Base-by-base conservation (phyloP, 2,888 invertebrate species). In the Aleiodes leptofemur region DNA sequence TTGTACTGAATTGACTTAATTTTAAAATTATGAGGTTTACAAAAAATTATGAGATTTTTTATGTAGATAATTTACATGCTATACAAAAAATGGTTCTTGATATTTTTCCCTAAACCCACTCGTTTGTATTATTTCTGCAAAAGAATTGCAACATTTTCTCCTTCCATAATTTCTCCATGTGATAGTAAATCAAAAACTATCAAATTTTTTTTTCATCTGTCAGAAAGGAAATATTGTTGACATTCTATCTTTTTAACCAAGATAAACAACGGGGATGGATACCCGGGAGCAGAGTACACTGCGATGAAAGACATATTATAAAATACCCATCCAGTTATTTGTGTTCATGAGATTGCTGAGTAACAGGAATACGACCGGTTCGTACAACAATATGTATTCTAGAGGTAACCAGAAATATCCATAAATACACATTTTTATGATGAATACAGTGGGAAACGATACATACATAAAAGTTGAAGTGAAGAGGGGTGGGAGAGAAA, bases 391-490 rank as follows among this genome's bases (percentile, higher is more conserved):
- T 64, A 43, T 68, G 51, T 68, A 68, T 68, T 68, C 50, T 31
- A 51, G 64, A 48, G 43, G 23, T 16, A 51, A 16, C 68, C 31
- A 31, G n/a, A 48, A 8, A 68, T 51, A 29, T 68, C 50, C 51
- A 68, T 68, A 68, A 82, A 83, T 83, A 84, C 81, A 80, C 78
- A 82, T 83, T 82, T 82, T 82, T 83, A 82, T 83, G 84, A 84
- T 79, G 78, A 82, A 83, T 81, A 80, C 79, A 83, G 79, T 77
- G 57, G 68, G 50, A 66, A 78, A 80, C 72, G 69, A 69, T 68
- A 50, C 38, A 64, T 59, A 61, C 3, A 71, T 50, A 66, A 66
- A 50, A 66, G 11, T 68, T n/a, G 43, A 38, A 50, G 50, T 50
- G 23, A 43, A 38, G 6, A n/a, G n/a, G n/a, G n/a, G 11, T 16